Conservation (phyloP, 2,888 invertebrate genomes). For the Caenorhabditis panamensis region DNA sequence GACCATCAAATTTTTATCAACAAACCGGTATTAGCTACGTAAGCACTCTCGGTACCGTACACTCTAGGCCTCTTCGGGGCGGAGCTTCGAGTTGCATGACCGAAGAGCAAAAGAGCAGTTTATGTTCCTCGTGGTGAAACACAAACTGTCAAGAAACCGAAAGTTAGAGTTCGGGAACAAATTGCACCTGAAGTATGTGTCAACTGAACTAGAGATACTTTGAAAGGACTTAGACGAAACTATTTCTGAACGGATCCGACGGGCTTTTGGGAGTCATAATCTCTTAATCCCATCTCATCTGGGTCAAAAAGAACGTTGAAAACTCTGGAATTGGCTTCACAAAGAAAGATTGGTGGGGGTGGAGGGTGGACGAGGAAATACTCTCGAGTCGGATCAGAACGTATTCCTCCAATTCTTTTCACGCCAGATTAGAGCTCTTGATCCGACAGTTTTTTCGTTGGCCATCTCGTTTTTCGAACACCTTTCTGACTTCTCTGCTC, state of each 20-base stretch:
- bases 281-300: conserved; percentile 31
- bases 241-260: conserved; percentile 13
- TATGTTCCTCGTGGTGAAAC: background rate
- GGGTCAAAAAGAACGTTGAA: conserved; percentile 37
- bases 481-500: too few relatives aligned
- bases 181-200: conserved; percentile 1
- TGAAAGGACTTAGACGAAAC: conserved; percentile 4
- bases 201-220: too few relatives aligned
- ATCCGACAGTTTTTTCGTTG: background rate
- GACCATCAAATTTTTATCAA: conserved; percentile 23
- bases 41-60: conserved; percentile 37
- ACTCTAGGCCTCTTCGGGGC: conserved; percentile 27
- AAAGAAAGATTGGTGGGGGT: conserved; percentile 37
- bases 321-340: conserved; percentile 10
- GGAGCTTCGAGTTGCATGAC: conserved; percentile 18
- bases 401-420: background rate
- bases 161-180: conserved; percentile 19
- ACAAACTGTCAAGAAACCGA: conserved; percentile 14
- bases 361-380: conserved; percentile 44
- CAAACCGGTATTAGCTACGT: conserved; percentile 46
- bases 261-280: conserved; percentile 9
- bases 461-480: too few relatives aligned
- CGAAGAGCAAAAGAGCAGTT: conserved; percentile 43
- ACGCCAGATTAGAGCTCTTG: background rate
- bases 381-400: conserved; percentile 7